phyloP scores from a whole-genome alignment of 2,888 invertebrate genomes.

The Dicycla oo region DNA sequence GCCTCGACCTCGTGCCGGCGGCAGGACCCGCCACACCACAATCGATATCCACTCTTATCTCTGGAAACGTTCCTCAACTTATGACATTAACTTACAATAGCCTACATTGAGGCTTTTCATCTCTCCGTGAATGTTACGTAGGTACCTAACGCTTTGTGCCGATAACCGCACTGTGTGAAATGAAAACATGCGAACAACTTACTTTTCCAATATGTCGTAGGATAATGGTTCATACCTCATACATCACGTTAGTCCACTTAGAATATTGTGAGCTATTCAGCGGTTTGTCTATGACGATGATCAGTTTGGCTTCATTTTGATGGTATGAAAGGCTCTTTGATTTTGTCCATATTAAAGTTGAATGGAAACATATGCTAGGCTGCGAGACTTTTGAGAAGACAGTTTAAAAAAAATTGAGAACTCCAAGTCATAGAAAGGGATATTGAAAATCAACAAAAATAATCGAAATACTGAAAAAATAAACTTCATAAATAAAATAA shows the following conservation, averaged over 20 bases:
- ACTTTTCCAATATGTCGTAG: background rate
- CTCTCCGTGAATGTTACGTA: slow-evolving; percentile 7
- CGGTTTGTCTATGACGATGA: background rate
- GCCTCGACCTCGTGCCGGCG: slow-evolving; percentile 67
- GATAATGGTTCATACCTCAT: background rate
- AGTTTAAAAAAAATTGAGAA: background rate
- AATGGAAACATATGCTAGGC: background rate
- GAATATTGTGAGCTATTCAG: background rate
- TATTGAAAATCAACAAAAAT: background rate
- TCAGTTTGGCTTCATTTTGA: background rate
- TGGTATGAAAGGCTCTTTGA: background rate
- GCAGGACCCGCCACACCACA: slow-evolving; percentile 56
- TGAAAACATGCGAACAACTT: slow-evolving; percentile 7
- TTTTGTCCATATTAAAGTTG: background rate
- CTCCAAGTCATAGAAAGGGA: no score
- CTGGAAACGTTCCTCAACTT: slow-evolving; percentile 61
- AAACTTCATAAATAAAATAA: slow-evolving; percentile 23
- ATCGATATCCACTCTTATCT: slow-evolving; percentile 78
- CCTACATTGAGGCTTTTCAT: slow-evolving; percentile 50
- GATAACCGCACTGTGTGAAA: slow-evolving; percentile 7
- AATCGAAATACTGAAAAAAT: background rate
- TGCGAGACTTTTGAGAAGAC: background rate
- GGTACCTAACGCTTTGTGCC: slow-evolving; percentile 1
- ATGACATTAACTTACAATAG: slow-evolving; percentile 52
- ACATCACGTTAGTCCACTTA: background rate